Percentiles rank a stretch among this genome's conserved stretches.
Conservation (phyloP, 2,888 invertebrate genomes). For the Drosophila paranaensis region DNA sequence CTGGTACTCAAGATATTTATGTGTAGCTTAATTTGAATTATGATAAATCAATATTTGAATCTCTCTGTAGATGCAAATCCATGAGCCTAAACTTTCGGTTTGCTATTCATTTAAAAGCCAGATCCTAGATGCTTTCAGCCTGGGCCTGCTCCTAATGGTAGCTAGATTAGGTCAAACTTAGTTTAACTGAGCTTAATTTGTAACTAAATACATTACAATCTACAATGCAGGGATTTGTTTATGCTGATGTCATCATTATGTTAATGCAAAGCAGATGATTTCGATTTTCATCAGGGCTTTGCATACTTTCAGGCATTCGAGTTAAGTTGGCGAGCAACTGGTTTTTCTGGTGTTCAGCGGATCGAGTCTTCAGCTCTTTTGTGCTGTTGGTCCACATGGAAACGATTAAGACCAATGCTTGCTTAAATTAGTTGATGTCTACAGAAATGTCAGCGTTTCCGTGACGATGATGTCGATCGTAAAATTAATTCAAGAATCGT, state of each 20-base stretch:
- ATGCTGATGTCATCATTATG: background rate
- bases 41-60: too few relatives aligned
- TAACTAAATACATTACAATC: background rate
- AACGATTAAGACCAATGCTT: background rate
- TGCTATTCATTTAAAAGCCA: too few relatives aligned
- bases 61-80: too few relatives aligned
- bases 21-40: too few relatives aligned
- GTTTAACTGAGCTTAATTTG: too few relatives aligned
- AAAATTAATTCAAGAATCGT: constrained; percentile 42
- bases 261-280: background rate
- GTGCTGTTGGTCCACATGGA: constrained; percentile 7
- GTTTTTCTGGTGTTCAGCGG: constrained; percentile 10
- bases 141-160: too few relatives aligned
- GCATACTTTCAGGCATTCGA: constrained; percentile 46
- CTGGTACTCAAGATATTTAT: too few relatives aligned
- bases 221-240: too few relatives aligned
- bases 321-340: constrained; percentile 10
- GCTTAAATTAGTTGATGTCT: constrained; percentile 21
- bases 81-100: too few relatives aligned
- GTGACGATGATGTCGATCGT: constrained; percentile 22
- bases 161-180: too few relatives aligned
- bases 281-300: background rate
- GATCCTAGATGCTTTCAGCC: too few relatives aligned
- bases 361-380: background rate
- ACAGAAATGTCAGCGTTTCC: constrained; percentile 40